Evolutionary conservation across 1,140 invertebrate genomes (phyloP).

Genomic region (Solenopsis invicta): DNA sequence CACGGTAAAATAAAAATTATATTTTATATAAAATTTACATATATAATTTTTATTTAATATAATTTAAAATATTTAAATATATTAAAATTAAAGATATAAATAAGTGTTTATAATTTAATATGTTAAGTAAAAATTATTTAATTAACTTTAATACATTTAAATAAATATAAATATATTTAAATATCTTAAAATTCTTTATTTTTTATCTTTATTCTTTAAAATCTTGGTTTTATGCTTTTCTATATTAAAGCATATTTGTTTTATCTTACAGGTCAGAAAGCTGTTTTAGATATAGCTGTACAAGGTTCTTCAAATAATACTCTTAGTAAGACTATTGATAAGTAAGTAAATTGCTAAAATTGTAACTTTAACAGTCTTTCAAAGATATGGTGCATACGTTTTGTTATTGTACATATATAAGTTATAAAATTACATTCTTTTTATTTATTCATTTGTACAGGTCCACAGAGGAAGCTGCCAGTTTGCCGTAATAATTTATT

Average conservation of each 20-base stretch:
- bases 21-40: conserved; percentile 38
- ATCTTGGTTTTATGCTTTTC: neutral
- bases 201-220: neutral
- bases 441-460: conserved; percentile 33
- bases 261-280: conserved; percentile 76
- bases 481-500: conserved; percentile 49
- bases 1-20: conserved; percentile 70
- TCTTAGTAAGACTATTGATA: conserved; percentile 76
- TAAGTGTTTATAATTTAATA: no score
- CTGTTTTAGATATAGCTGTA: conserved; percentile 63
- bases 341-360: conserved; percentile 73
- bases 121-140: no score
- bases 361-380: neutral
- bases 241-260: neutral
- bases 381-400: neutral
- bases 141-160: neutral
- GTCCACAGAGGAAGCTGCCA: conserved; percentile 64
- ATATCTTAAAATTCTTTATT: conserved; percentile 22
- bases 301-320: conserved; percentile 75
- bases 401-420: neutral
- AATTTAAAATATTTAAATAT: conserved; percentile 1
- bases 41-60: conserved; percentile 5
- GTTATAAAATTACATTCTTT: neutral
- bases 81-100: no score
- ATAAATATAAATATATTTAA: conserved; percentile 25